These are phyloP conservation scores for Larimichthys crocea DNA, from an alignment of 2,113 vertebrate species.

Conservation along the genomic window DNA sequence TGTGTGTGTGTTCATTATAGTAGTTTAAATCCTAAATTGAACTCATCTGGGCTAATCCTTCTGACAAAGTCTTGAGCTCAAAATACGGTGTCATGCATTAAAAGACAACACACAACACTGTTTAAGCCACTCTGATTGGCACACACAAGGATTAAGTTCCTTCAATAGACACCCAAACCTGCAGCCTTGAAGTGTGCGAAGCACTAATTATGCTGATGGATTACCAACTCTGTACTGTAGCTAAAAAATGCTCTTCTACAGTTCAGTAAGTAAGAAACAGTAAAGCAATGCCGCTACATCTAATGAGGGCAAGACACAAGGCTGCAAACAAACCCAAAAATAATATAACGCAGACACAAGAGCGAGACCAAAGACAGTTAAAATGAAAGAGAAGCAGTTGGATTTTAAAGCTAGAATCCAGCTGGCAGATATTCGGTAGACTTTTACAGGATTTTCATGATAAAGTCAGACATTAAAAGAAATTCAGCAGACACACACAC, in stretches of 20 bases:
- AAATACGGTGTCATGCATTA: constrained; percentile 41
- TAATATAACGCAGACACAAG: constrained; percentile 4
- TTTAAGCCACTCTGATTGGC: constrained; percentile 60
- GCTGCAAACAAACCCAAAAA: not conserved
- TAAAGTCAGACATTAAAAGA: constrained; percentile 1
- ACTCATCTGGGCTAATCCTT: constrained; percentile 41
- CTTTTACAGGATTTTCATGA: not conserved
- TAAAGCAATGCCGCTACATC: not conserved
- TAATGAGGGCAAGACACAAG: not conserved
- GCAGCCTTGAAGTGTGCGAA: constrained; percentile 32
- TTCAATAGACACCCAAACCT: constrained; percentile 44
- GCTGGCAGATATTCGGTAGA: constrained; percentile 10
- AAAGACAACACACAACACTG: constrained; percentile 36
- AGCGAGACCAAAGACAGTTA: constrained; percentile 10
- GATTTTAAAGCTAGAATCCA: constrained; percentile 4
- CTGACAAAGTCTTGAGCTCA: constrained; percentile 23
- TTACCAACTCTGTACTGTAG: constrained; percentile 27
- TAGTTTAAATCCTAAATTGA: constrained; percentile 15
- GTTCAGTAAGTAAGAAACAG: constrained; percentile 2
- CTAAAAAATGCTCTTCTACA: constrained; percentile 2
- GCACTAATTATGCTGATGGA: constrained; percentile 42
- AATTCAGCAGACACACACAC: constrained; percentile 11
- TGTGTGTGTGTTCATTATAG: not conserved
- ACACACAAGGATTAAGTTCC: constrained; percentile 54
- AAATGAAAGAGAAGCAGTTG: not conserved